phyloP scores from a whole-genome alignment of 2,113 vertebrate genomes.

The Prochilodus magdalenae region DNA sequence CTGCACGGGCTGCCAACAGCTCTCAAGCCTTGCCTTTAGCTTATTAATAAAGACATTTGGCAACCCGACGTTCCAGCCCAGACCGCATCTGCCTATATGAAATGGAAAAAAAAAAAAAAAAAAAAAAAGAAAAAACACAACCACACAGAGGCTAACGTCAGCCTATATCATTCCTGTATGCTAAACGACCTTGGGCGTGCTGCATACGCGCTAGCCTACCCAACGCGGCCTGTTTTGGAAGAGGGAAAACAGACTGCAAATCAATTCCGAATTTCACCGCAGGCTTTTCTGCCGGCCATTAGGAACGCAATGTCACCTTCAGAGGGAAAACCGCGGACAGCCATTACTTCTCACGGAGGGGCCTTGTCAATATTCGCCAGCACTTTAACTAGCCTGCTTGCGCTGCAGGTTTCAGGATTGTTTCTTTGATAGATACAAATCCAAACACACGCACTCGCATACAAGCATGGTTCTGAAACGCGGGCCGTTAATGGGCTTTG shows the following conservation, averaged over 20 bases:
- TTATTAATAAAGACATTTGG: constrained; percentile 80
- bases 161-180: constrained; percentile 76
- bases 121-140: constrained; percentile 11
- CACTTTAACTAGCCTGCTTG: constrained; percentile 69
- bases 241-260: constrained; percentile 74
- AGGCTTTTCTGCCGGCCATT: constrained; percentile 67
- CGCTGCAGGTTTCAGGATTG: constrained; percentile 71
- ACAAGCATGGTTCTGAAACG: constrained; percentile 19
- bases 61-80: constrained; percentile 69
- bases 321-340: constrained; percentile 58
- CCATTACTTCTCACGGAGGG: constrained; percentile 68
- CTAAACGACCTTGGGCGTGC: constrained; percentile 73
- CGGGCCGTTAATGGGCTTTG: constrained; percentile 20
- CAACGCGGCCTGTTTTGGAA: constrained; percentile 61
- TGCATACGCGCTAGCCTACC: constrained; percentile 62
- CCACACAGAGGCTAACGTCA: constrained; percentile 67
- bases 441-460: neutral
- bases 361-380: constrained; percentile 73
- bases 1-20: constrained; percentile 69
- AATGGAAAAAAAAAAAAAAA: constrained; percentile 9
- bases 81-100: constrained; percentile 75
- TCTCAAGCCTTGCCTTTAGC: constrained; percentile 63
- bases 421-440: constrained; percentile 50
- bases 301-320: constrained; percentile 77
- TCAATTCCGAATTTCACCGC: constrained; percentile 73